Percentiles rank a stretch among this genome's conserved stretches.
phyloP scores from a whole-genome alignment of 2,113 vertebrate species.

The Girardinichthys multiradiatus region DNA sequence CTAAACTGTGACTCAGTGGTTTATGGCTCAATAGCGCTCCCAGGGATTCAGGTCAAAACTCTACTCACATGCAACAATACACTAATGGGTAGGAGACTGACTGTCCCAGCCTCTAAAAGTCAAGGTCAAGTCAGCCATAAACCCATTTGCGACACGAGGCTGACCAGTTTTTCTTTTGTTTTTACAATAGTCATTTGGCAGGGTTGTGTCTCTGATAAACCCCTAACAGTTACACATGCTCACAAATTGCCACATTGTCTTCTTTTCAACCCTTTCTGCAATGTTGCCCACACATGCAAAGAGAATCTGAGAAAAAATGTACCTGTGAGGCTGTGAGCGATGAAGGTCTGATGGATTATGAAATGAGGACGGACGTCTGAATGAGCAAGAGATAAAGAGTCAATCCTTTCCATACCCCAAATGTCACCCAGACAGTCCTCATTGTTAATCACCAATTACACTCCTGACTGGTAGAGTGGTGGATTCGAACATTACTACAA shows the following conservation, averaged over 20 bases:
- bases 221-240: conserved; percentile 32
- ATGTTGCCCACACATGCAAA: conserved; percentile 5
- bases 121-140: conserved; percentile 64
- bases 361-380: conserved; percentile 49
- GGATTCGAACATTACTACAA: conserved; percentile 5
- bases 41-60: conserved; percentile 61
- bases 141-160: conserved; percentile 44
- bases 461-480: conserved; percentile 29
- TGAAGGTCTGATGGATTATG: conserved; percentile 58
- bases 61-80: conserved; percentile 55
- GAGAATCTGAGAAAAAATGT: conserved; percentile 9
- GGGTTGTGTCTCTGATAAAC: conserved; percentile 39
- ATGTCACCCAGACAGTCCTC: conserved; percentile 42
- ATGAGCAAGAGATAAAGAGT: conserved; percentile 24
- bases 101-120: conserved; percentile 54
- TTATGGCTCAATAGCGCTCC: conserved; percentile 65
- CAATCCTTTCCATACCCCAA: conserved; percentile 29
- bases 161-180: conserved; percentile 40
- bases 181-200: conserved; percentile 55
- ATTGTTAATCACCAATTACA: conserved; percentile 25
- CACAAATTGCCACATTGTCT: conserved; percentile 7
- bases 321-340: conserved; percentile 41
- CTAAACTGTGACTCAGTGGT: conserved; percentile 61
- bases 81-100: conserved; percentile 59
- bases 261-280: conserved; percentile 28